Conservation (phyloP, 30 jellyfish, hydroid and myxozoan species). For the Aurelia aurita region DNA sequence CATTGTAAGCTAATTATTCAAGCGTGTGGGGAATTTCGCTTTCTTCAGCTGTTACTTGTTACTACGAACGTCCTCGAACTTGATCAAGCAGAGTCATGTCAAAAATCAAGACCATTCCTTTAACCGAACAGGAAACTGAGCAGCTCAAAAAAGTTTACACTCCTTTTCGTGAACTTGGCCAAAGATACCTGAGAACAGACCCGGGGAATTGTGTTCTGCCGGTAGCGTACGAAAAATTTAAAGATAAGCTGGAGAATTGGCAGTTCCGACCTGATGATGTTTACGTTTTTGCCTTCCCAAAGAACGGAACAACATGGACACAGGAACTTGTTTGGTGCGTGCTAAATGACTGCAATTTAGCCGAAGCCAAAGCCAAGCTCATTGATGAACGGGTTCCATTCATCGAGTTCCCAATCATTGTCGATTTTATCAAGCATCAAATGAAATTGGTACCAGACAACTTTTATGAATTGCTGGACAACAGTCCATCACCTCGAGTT, state of each 20-base stretch:
- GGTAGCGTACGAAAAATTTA: constrained; percentile 26
- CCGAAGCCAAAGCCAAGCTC: not conserved
- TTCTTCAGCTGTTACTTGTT: too few species aligned
- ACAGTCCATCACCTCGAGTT: constrained; percentile 7
- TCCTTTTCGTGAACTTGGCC: not conserved
- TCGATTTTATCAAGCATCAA: not conserved
- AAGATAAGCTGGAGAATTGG: constrained; percentile 18
- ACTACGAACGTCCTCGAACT: not conserved
- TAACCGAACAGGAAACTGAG: not conserved
- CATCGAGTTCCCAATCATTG: not conserved
- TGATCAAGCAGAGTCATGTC: not conserved
- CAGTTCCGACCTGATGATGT: constrained; percentile 32
- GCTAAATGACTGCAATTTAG: not conserved
- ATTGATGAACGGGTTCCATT: not conserved
- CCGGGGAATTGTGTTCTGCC: constrained; percentile 58
- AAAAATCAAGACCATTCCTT: not conserved
- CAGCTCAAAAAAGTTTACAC: not conserved
- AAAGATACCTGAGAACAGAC: constrained; percentile 17
- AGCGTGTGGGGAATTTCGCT: too few species aligned
- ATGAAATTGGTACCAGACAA: not conserved
- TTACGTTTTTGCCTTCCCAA: constrained; percentile 28
- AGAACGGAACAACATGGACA: constrained; percentile 64
- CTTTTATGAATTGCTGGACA: not conserved
- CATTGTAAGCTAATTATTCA: too few species aligned
- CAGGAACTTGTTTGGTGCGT: constrained; percentile 32